A percentile compares a stretch with the other conserved stretches of the same genome.
Evolutionary conservation across 2,888 invertebrate genomes (phyloP).

Genomic region (Acholoe squamosa): DNA sequence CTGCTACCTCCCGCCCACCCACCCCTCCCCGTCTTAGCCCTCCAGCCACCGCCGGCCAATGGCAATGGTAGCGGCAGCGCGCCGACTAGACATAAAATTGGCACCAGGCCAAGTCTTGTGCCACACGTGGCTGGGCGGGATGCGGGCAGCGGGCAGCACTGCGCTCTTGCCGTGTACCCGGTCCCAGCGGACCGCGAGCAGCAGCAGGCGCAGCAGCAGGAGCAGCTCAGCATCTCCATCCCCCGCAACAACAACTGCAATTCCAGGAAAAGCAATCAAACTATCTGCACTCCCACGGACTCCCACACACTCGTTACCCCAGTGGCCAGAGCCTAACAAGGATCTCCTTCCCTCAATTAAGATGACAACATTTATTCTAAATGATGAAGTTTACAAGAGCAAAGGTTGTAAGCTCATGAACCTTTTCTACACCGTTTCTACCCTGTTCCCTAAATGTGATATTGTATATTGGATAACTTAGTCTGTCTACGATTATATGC

Average conservation of each 20-base stretch:
- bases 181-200: background rate
- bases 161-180: background rate
- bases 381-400: too few relatives aligned
- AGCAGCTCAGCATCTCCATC: background rate
- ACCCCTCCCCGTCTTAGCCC: background rate
- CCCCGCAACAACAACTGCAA: background rate
- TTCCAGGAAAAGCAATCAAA: too few relatives aligned
- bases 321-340: too few relatives aligned
- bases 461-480: too few relatives aligned
- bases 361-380: too few relatives aligned
- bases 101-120: constrained; percentile 34
- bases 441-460: too few relatives aligned
- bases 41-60: background rate
- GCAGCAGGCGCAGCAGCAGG: background rate
- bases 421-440: too few relatives aligned
- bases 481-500: too few relatives aligned
- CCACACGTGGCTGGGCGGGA: background rate
- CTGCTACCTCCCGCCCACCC: background rate
- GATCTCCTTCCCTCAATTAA: too few relatives aligned
- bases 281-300: too few relatives aligned
- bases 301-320: too few relatives aligned
- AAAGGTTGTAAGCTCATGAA: too few relatives aligned
- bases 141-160: background rate
- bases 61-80: background rate
- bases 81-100: constrained; percentile 40